Base-by-base conservation (phyloP, 2,888 invertebrate genomes). In the Parnassius glacialis region DNA sequence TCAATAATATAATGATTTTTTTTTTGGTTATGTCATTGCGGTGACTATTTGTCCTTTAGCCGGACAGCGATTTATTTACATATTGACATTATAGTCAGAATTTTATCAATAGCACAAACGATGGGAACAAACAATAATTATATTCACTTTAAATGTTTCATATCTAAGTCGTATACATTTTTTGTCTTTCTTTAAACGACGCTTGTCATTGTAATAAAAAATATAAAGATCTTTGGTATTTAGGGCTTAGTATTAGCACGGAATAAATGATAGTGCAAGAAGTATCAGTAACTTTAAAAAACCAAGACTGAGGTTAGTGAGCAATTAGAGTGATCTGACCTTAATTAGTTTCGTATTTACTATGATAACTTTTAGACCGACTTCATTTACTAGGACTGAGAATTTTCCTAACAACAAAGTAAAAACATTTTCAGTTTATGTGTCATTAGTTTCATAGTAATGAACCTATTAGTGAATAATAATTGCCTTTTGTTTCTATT, bases 311-410 rank as follows among this genome's bases (percentile, higher is more conserved):
- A 65, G 61, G 65, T 59, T 59, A 57, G 42, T 16, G 47, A 48
- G 53, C 52, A 65, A 61, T 65, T 64, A 62, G 42, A 53, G 48
- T 57, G 53, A 34, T 48, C 13, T 12, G 47, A 61, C 62, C 57
- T 62, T 64, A 53, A 61, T 64, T 20, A 44, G 62, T 64, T 67
- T 63, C 60, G 64, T 62, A 59, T 52, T 67, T 65, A 58, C 64
- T 63, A 54, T 65, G 65, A 65, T 52, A 59, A 64, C 60, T 48
- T 47, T 57, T 48, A 47, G 7, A 9, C 43, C 13, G 52, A 52
- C 45, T 57, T 52, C 42, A 48, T 57, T 48, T 25, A 56, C 20
- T 20, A 50, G 44, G 20, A 47, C 12, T n/a, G 52, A 50, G 43
- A 60, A 34, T 56, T 52, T 48, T 60, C 10, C 42, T 25, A 52